Evolutionary conservation across 2,797 vertebrate genomes (phyloP), one percentile per base, ranked within the genome.

Genomic region (Rachycentron canadum): DNA sequence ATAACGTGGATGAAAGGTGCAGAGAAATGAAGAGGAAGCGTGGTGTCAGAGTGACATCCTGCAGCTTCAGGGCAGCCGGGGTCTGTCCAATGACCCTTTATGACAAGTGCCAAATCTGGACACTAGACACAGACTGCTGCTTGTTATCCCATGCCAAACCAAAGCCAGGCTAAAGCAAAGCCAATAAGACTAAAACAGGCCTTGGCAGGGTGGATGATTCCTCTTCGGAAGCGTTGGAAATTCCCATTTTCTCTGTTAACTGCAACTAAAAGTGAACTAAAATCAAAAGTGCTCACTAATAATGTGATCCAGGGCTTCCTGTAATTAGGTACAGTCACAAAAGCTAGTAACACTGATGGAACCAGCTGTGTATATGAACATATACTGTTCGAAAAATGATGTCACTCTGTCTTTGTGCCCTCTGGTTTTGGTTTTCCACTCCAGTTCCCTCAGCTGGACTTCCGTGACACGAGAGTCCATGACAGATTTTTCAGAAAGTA

Each of bases 371-470:
- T 36, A 32, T 9, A 59, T 80, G 10, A 66, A 58, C 53, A 77
- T 40, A 26, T 17, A 49, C 56, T 71, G 28, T 45, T 63, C 3
- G 7, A 23, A 49, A 23, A 49, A n/a, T 23, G n/a, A 23, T 64
- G 63, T 72, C 81, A 61, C 10, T 52, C 34, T 64, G 79, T 55
- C 76, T 73, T 55, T 79, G 73, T 78, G 83, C 55, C 70, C 70
- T 85, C 69, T 78, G 79, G 50, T 75, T 87, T 77, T 62, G 57
- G 67, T 83, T 92, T 91, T 91, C 71, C 82, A 89, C 85, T 79
- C 73, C 72, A 89, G n/a, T 86, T 91, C 86, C 78, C 67, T 83
- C 85, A 86, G 76, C 75, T 87, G 84, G 64, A 78, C 50, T 36
- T 83, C 65, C 0, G 43, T 85, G 74, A 82, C 85, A 79, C 65